phyloP scores from a whole-genome alignment of 2,888 invertebrate genomes.

The Cyaniris semiargus region DNA sequence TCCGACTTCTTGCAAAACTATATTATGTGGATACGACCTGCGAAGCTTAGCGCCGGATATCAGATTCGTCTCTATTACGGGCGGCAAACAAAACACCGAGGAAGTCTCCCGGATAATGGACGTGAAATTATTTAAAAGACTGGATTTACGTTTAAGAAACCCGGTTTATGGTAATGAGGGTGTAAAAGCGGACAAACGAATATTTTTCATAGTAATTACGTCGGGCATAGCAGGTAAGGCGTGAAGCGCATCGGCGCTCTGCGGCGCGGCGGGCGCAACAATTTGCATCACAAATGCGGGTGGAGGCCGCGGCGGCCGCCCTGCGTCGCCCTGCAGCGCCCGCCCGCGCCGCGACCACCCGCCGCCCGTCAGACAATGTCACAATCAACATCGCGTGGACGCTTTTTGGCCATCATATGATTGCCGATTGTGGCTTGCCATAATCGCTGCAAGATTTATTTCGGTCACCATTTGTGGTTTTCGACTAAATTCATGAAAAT shows the following conservation, averaged over 20 bases:
- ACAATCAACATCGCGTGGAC: constrained; percentile 78
- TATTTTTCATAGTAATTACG: constrained; percentile 76
- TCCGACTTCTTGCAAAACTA: constrained; percentile 72
- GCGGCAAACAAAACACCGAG: constrained; percentile 53
- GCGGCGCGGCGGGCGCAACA: constrained; percentile 59
- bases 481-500: not conserved
- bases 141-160: constrained; percentile 40
- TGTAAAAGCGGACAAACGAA: constrained; percentile 69
- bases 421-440: constrained; percentile 72
- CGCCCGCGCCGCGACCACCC: constrained; percentile 51
- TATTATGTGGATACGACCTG: constrained; percentile 45
- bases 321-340: constrained; percentile 52
- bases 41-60: constrained; percentile 65
- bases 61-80: constrained; percentile 65
- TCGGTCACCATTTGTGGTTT: constrained; percentile 34
- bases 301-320: constrained; percentile 54
- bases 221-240: constrained; percentile 70
- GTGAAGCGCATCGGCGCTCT: constrained; percentile 58
- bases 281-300: constrained; percentile 63
- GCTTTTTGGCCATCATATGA: constrained; percentile 75
- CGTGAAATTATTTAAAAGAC: constrained; percentile 34
- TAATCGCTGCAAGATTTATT: constrained; percentile 57
- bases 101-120: constrained; percentile 56
- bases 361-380: constrained; percentile 71
- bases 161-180: constrained; percentile 60